phyloP scores from a whole-genome alignment of 2,113 vertebrate genomes.

The Canis aureus region DNA sequence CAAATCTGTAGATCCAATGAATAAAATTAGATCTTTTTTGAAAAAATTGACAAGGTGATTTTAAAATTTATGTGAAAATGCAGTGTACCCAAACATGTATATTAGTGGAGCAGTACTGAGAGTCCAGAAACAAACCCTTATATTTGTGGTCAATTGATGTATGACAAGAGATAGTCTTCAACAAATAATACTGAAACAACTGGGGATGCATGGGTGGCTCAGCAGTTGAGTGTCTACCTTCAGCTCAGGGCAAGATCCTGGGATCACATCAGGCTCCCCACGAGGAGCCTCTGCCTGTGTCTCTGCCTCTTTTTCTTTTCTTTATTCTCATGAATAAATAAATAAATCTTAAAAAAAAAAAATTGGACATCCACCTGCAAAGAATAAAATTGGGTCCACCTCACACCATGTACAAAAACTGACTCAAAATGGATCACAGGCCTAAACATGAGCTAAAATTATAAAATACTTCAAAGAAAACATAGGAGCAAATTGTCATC shows the following conservation, averaged over 20 bases:
- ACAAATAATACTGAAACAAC: background rate
- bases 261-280: too few relatives aligned
- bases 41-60: background rate
- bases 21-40: background rate
- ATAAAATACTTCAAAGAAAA: background rate
- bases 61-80: background rate
- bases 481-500: background rate
- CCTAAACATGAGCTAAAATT: background rate
- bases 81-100: background rate
- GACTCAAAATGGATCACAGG: background rate
- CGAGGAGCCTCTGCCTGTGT: too few relatives aligned
- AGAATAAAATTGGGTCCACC: background rate
- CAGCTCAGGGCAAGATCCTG: too few relatives aligned
- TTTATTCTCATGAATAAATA: too few relatives aligned
- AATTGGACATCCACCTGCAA: background rate
- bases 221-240: too few relatives aligned
- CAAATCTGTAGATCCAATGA: background rate
- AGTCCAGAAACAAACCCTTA: background rate
- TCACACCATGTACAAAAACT: constrained; percentile 4
- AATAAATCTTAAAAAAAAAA: too few relatives aligned
- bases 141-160: background rate
- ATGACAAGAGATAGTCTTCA: background rate
- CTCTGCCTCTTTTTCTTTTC: too few relatives aligned
- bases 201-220: too few relatives aligned
- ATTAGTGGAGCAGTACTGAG: background rate